phyloP scores from a whole-genome alignment of 2,888 invertebrate genomes.

The Microctonus brassicae region DNA sequence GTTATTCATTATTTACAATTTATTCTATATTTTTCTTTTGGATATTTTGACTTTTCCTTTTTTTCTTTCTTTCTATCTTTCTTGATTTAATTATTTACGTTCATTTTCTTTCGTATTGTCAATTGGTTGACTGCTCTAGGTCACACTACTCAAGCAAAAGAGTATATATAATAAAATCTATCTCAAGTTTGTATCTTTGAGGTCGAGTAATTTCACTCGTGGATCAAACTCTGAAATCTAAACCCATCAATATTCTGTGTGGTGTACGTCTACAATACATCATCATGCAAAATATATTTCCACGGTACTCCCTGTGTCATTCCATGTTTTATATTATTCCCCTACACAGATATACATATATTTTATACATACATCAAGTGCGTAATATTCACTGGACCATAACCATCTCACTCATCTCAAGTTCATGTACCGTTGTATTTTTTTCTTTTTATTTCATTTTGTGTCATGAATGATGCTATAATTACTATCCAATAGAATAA shows the following conservation, averaged over 20 bases:
- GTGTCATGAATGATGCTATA: neutral
- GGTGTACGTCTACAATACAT: slow-evolving; percentile 52
- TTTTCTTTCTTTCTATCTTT: neutral
- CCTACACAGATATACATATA: slow-evolving; percentile 1
- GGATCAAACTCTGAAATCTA: slow-evolving; percentile 62
- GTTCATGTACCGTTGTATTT: slow-evolving; percentile 48
- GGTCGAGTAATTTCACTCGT: slow-evolving; percentile 45
- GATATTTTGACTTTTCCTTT: neutral
- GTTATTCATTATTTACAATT: neutral
- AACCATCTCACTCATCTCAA: slow-evolving; percentile 64
- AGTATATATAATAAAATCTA: slow-evolving; percentile 38
- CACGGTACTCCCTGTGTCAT: slow-evolving; percentile 36
- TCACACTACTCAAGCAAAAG: slow-evolving; percentile 43
- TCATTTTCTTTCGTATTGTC: neutral
- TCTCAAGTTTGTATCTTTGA: slow-evolving; percentile 51
- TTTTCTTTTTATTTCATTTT: neutral
- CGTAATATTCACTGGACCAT: slow-evolving; percentile 61
- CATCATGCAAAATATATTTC: slow-evolving; percentile 37
- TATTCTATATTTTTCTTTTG: neutral
- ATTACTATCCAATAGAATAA: neutral
- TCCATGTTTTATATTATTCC: slow-evolving; percentile 31
- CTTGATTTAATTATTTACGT: no score
- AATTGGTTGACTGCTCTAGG: slow-evolving; percentile 30
- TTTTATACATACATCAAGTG: slow-evolving; percentile 34
- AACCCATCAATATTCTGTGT: slow-evolving; percentile 45